Base-by-base conservation (phyloP, 2,888 invertebrate species). In the Parnassius mnemosyne region DNA sequence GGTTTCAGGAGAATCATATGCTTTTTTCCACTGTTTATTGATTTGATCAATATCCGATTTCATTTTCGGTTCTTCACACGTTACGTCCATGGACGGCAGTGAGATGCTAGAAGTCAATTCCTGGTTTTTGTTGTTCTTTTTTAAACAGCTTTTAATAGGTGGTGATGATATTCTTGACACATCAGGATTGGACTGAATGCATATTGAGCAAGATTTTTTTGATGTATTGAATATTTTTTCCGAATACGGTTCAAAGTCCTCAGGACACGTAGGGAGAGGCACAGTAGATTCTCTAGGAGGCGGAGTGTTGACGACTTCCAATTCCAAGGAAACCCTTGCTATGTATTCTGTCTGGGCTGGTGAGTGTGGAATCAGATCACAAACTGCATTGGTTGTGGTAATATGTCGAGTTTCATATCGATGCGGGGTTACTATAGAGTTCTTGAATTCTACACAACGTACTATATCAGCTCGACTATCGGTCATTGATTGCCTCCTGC, bases 301-400 rank as follows among this genome's bases (percentile, higher is more conserved):
- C 1, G 79, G 78, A 55, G 79, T 74, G 70, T 79, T 78, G 7
- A 82, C 70, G 3, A 84, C 82, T 1, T 93, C 93, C 7, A 93
- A 79, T 70, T 94, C 93, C 13, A 93, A 90, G 71, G 93, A 93
- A 3, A 93, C 93, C 41, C 92, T 83, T 1, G 93, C 92, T 73
- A 78, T 77, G 73, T 84, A 84, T 57, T 84, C 81, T 3, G 78
- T 78, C 64, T 57, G 71, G 12, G 69, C 60, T 57, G 70, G 53
- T 49, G 69, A 69, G 67, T 74, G 80, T 2, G 89, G 87, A 53
- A 91, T 89, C 60, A 91, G 84, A 74, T 92, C 92, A 69, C 91
- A 92, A 50, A 84, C 79, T 0, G 85, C 81, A 68, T 76, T 84
- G 9, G 84, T 75, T 49, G 79, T 69, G 60, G 67, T 72, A 51